Evolutionary conservation across 2,797 vertebrate species (phyloP).

Genomic region (Enteromius mattozi): DNA sequence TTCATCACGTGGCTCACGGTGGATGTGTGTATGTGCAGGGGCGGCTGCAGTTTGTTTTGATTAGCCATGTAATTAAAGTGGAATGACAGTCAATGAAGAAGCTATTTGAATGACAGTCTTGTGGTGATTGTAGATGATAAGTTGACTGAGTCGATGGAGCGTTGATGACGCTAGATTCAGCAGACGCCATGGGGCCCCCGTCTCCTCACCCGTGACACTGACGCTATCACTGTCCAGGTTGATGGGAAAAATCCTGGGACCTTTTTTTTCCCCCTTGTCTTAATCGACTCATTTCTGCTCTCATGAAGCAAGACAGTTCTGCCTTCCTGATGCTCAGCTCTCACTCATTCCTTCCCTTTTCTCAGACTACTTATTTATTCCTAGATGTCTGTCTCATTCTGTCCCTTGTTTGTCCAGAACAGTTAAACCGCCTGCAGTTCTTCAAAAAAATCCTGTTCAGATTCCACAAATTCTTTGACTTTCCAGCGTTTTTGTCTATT

Average conservation of each 20-base stretch:
- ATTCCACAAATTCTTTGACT: no score
- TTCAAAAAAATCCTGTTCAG: no score
- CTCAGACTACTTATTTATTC: background rate
- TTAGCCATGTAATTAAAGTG: slow-evolving; percentile 77
- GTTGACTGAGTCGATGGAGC: slow-evolving; percentile 57
- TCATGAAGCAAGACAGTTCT: slow-evolving; percentile 50
- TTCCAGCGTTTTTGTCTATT: no score
- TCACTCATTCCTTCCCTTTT: background rate
- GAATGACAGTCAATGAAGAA: slow-evolving; percentile 75
- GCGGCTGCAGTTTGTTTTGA: slow-evolving; percentile 77
- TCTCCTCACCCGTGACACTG: slow-evolving; percentile 43
- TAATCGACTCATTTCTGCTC: slow-evolving; percentile 58
- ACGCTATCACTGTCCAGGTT: slow-evolving; percentile 47
- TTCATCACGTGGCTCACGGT: slow-evolving; percentile 65
- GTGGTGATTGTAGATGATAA: slow-evolving; percentile 65
- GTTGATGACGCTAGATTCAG: slow-evolving; percentile 28
- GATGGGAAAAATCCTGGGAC: slow-evolving; percentile 49
- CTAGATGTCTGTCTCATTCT: background rate
- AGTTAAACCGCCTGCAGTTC: no score
- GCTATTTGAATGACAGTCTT: slow-evolving; percentile 72
- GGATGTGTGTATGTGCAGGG: slow-evolving; percentile 63
- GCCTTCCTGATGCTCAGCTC: slow-evolving; percentile 22
- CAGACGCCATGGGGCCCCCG: slow-evolving; percentile 11
- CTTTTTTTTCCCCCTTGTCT: slow-evolving; percentile 2
- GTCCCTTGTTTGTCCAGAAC: no score